Percentiles rank a stretch among this genome's conserved stretches.
Conservation (phyloP, 2,113 vertebrate species). For the Pardalotus punctatus region DNA sequence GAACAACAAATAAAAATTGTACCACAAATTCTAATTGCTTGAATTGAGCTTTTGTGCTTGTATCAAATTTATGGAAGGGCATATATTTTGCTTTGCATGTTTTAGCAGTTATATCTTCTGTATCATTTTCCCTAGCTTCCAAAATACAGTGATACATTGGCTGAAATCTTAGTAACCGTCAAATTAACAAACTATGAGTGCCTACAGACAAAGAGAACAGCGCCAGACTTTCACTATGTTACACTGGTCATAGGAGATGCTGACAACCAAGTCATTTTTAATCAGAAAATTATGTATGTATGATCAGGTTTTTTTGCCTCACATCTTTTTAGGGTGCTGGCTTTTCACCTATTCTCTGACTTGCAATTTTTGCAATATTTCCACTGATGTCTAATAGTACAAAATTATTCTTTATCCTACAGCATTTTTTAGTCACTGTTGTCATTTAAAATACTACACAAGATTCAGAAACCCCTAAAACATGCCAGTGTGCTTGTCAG, state of each 20-base stretch:
- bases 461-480: not conserved
- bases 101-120: conserved; percentile 17
- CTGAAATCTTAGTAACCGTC: conserved; percentile 87
- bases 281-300: conserved; percentile 86
- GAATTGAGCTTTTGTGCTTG: not conserved
- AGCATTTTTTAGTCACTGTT: not conserved
- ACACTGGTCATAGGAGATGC: conserved; percentile 87
- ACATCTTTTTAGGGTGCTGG: not conserved
- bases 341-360: not conserved
- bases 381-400: not conserved
- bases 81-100: not conserved
- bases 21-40: not conserved
- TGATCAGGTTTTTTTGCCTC: not conserved
- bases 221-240: conserved; percentile 83
- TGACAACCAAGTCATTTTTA: conserved; percentile 88
- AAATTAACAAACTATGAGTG: conserved; percentile 86
- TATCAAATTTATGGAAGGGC: not conserved
- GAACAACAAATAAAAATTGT: not conserved
- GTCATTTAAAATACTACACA: not conserved
- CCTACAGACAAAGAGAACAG: conserved; percentile 85
- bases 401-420: not conserved
- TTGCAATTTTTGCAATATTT: not conserved
- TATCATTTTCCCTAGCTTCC: conserved; percentile 75
- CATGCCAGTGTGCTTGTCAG: not conserved
- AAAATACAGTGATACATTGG: conserved; percentile 78